Evolutionary conservation across 2,888 invertebrate species (phyloP).

Genomic region (Torymus auratus): DNA sequence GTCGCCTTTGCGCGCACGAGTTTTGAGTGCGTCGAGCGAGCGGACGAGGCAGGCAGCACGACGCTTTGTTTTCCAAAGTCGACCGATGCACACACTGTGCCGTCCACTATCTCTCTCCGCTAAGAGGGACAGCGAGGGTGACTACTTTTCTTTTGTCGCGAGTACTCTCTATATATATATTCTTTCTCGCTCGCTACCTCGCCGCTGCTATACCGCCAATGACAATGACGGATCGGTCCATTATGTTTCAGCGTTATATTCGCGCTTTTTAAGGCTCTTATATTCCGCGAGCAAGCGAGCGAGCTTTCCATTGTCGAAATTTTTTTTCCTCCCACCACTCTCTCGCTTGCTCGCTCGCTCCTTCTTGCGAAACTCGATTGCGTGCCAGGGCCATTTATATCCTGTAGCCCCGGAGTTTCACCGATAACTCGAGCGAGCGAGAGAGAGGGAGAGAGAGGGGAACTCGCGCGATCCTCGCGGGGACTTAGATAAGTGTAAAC

Average conservation of each 20-base stretch:
- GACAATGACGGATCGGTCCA: constrained; percentile 63
- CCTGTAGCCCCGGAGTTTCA: too few species aligned
- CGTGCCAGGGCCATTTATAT: constrained; percentile 15
- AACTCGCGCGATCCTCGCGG: too few species aligned
- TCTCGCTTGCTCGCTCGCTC: too few species aligned
- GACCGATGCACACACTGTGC: not conserved
- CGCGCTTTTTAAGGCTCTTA: constrained; percentile 26
- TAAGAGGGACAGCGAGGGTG: not conserved
- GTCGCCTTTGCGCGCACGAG: not conserved
- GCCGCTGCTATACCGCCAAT: constrained; percentile 31
- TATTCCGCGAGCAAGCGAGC: not conserved
- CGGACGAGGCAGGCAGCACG: constrained; percentile 2
- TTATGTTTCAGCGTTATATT: constrained; percentile 48
- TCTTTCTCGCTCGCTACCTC: constrained; percentile 37
- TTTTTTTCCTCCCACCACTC: too few species aligned
- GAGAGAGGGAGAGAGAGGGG: too few species aligned
- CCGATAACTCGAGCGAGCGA: too few species aligned
- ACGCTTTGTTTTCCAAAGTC: constrained; percentile 20
- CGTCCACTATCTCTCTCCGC: not conserved
- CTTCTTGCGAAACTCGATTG: constrained; percentile 10
- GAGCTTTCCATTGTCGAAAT: too few species aligned
- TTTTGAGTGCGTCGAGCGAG: not conserved
- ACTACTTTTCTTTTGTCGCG: constrained; percentile 6
- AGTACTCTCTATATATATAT: constrained; percentile 3
- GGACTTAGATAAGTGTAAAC: constrained; percentile 36